Conservation (phyloP, 2,113 vertebrate genomes). For the Tyto alba region DNA sequence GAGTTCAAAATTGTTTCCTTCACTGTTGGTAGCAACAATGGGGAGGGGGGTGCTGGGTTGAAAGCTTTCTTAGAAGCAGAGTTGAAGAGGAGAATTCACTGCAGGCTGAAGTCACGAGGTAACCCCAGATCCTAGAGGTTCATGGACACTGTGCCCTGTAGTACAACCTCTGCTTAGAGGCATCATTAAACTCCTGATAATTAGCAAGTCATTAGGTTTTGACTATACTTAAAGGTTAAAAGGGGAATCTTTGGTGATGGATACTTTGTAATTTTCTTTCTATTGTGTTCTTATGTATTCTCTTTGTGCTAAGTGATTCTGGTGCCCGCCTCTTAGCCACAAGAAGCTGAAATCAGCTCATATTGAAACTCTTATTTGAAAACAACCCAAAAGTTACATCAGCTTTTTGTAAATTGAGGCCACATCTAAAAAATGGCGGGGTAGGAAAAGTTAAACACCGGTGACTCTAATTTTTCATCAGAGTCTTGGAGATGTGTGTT, state of each 20-base stretch:
- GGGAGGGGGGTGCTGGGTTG: neutral
- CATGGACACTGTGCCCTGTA: neutral
- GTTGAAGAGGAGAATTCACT: slow-evolving; percentile 20
- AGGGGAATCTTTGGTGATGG: slow-evolving; percentile 7
- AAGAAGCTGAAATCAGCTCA: neutral
- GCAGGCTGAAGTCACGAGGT: neutral
- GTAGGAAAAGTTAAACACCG: neutral
- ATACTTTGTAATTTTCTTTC: slow-evolving; percentile 42
- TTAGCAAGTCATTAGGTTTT: slow-evolving; percentile 41
- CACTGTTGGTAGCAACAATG: slow-evolving; percentile 51
- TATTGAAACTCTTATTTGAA: neutral
- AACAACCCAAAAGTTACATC: neutral
- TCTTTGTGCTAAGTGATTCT: slow-evolving; percentile 6
- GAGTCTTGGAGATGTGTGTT: neutral
- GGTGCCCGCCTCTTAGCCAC: neutral
- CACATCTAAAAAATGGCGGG: neutral
- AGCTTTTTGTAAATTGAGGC: slow-evolving; percentile 2
- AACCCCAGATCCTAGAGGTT: slow-evolving; percentile 16
- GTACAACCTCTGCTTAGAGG: slow-evolving; percentile 19
- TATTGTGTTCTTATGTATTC: slow-evolving; percentile 16
- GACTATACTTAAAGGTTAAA: slow-evolving; percentile 58
- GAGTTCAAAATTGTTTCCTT: slow-evolving; percentile 59
- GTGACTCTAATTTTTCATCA: neutral
- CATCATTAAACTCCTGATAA: slow-evolving; percentile 47
- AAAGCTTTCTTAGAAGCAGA: slow-evolving; percentile 22